Base-by-base conservation (phyloP, 2,113 vertebrate genomes). In the Aviceda subcristata region DNA sequence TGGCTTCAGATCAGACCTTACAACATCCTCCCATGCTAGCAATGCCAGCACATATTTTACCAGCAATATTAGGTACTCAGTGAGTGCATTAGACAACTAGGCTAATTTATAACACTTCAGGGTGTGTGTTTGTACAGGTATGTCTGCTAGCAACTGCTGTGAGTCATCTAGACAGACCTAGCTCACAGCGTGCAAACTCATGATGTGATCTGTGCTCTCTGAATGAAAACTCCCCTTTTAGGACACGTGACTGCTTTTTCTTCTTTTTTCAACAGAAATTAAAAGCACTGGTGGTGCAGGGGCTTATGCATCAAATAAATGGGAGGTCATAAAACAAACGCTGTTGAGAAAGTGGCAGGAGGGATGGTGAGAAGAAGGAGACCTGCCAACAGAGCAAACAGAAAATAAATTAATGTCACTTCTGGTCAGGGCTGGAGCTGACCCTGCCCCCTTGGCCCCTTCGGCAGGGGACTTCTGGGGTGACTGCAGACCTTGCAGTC, bases 91-190 rank as follows among this genome's bases (percentile, higher is more conserved):
- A 84, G 91, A 71, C 62, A 88, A 71, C 63, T 60, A 80, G 77
- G 78, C 74, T 93, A 81, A 76, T 90, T 95, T 85, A 92, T 92
- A 72, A 64, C 23, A 59, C 81, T 90, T 56, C 62, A 59, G 78
- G 76, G 75, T 86, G 74, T 92, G 89, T 68, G 90, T 83, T 93
- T 90, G 88, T 84, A 78, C 84, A 92, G 88, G 90, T 92, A 88
- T 74, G 84, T 92, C 63, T 91, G 86, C 80, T 90, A 85, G 84
- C 93, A 95, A 84, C 67, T 1, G 3, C 16, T 27, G 73, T 62
- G 84, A 90, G 32, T 94, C 94, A 93, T 60, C 79, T 60, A 51
- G 73, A 62, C 72, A 92, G 72, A 53, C 51, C 46, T 32, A 24
- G 66, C 51, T 81, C 77, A 77, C 71, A 77, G 55, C 63, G 26